phyloP scores from a whole-genome alignment of 1,140 invertebrate species.

The Penaeus vannamei region DNA sequence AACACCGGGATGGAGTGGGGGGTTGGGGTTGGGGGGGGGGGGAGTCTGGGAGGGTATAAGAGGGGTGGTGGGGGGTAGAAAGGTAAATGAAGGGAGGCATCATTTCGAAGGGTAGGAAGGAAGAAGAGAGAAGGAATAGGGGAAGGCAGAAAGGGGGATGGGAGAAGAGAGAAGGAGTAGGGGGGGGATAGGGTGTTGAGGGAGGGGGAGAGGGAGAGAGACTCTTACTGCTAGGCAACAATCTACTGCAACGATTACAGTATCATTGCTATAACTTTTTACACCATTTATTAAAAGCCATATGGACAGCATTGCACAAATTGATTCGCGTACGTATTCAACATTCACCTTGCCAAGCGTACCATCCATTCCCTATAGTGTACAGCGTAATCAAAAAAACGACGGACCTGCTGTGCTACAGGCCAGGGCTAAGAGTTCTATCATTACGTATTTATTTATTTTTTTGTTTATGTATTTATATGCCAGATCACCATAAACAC shows the following conservation, averaged over 20 bases:
- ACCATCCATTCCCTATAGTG: not conserved
- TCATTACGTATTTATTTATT: too few relatives aligned
- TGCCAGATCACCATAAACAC: too few relatives aligned
- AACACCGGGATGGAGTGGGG: not conserved
- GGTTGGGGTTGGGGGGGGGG: not conserved
- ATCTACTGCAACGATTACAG: slow-evolving; percentile 63
- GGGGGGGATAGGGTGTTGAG: not conserved
- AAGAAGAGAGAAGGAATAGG: not conserved
- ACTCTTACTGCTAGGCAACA: slow-evolving; percentile 60
- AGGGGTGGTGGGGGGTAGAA: too few relatives aligned
- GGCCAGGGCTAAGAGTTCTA: too few relatives aligned
- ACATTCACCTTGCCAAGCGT: slow-evolving; percentile 50
- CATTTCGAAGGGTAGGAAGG: not conserved
- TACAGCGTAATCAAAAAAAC: too few relatives aligned
- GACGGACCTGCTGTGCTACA: too few relatives aligned
- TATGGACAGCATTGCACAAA: slow-evolving; percentile 66
- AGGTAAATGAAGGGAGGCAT: not conserved
- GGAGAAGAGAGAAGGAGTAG: not conserved
- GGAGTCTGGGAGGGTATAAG: not conserved
- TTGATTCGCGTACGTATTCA: slow-evolving; percentile 43
- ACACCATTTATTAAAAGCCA: slow-evolving; percentile 64
- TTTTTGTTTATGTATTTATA: too few relatives aligned
- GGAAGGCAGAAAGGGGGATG: not conserved
- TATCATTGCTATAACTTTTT: slow-evolving; percentile 65
- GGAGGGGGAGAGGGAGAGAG: not conserved